Conservation (phyloP, 2,113 vertebrate genomes). For the Atrichornis clamosus region DNA sequence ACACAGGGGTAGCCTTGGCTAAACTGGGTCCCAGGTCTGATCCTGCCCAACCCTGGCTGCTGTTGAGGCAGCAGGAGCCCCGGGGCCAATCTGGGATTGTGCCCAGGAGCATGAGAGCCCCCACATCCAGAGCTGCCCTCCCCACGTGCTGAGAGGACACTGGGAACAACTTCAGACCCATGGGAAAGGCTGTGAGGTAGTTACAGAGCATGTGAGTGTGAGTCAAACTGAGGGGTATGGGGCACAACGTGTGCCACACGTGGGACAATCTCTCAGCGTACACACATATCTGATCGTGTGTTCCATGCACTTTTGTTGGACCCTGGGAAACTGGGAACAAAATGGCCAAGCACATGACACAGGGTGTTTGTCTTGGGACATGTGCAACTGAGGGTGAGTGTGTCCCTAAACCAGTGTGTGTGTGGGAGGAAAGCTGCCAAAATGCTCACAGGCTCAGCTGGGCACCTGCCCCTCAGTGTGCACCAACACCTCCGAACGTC, state of each 20-base stretch:
- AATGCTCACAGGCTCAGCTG: rapidly evolving
- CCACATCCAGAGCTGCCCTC: neutral
- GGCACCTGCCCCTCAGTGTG: rapidly evolving
- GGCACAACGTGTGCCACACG: neutral
- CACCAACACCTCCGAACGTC: neutral
- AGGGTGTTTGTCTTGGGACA: neutral
- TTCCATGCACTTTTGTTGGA: neutral
- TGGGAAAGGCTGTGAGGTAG: rapidly evolving
- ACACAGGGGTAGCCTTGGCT: neutral
- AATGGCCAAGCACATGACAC: neutral
- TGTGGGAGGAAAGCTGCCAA: neutral
- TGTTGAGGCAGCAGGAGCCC: neutral
- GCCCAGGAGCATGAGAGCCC: neutral
- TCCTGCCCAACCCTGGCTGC: neutral
- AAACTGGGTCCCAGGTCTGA: neutral
- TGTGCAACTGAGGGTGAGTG: rapidly evolving
- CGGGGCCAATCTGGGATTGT: neutral
- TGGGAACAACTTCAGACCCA: neutral
- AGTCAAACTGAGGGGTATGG: neutral
- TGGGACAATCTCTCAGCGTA: neutral
- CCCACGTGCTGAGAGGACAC: rapidly evolving
- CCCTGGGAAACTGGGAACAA: neutral
- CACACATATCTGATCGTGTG: neutral
- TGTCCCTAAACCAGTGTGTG: neutral
- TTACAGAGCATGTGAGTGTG: neutral